Evolutionary conservation across 2,888 invertebrate genomes (phyloP).

Genomic region (Hydraecia micacea): DNA sequence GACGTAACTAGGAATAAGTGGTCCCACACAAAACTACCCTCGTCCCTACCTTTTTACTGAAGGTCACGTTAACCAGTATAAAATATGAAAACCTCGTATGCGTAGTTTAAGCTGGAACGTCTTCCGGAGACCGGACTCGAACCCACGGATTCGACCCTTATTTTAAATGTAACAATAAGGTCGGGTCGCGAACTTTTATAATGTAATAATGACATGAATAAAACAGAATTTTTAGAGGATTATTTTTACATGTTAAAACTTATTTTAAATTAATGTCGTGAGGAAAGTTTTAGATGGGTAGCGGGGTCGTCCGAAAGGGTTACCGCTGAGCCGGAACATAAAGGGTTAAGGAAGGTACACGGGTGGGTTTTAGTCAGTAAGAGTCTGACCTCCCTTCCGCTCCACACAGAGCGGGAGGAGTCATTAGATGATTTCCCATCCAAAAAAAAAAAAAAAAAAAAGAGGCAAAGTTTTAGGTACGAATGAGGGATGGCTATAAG

Average conservation of each 20-base stretch:
- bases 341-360: too few species aligned
- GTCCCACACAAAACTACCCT: neutral
- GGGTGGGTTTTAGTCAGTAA: too few species aligned
- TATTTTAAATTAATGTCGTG: neutral
- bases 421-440: too few species aligned
- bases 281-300: neutral
- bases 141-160: constrained; percentile 31
- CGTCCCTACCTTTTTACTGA: constrained; percentile 15
- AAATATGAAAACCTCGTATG: constrained; percentile 41
- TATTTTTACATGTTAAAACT: neutral
- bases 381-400: too few species aligned
- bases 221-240: neutral
- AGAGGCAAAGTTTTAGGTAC: neutral
- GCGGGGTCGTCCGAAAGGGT: too few species aligned
- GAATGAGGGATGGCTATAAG: too few species aligned
- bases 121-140: constrained; percentile 46
- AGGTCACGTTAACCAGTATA: constrained; percentile 10
- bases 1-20: neutral
- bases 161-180: constrained; percentile 48
- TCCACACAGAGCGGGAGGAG: too few species aligned
- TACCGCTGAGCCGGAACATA: too few species aligned
- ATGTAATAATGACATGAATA: constrained; percentile 22
- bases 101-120: constrained; percentile 9
- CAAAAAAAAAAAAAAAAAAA: too few species aligned
- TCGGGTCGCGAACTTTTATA: constrained; percentile 22